Percentiles rank a stretch among this genome's conserved stretches.
phyloP scores from a whole-genome alignment of 2,888 invertebrate species.

The Palloptera scutellata region DNA sequence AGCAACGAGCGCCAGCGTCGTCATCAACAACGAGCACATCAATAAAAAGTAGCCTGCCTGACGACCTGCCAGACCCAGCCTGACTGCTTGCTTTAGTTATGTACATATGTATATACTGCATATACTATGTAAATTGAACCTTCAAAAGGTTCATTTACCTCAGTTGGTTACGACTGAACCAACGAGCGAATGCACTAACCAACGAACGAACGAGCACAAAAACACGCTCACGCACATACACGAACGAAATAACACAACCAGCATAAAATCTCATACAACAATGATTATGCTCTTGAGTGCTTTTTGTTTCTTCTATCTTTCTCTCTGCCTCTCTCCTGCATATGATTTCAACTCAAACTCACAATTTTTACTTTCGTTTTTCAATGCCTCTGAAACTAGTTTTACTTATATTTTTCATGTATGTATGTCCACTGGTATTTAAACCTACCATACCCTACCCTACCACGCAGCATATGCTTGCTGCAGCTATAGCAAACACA shows the following conservation, averaged over 20 bases:
- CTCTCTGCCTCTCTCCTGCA: background rate
- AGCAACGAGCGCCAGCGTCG: no score
- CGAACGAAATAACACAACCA: conserved; percentile 24
- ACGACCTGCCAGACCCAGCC: background rate
- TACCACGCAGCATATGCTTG: conserved; percentile 1
- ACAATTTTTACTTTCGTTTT: conserved; percentile 60
- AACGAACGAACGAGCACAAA: conserved; percentile 17
- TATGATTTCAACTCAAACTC: background rate
- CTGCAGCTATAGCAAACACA: conserved; percentile 16
- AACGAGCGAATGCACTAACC: conserved; percentile 20
- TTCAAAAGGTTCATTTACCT: conserved; percentile 64
- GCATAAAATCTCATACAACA: background rate
- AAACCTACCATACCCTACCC: conserved; percentile 36
- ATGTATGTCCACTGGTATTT: background rate
- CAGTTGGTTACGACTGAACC: conserved; percentile 22
- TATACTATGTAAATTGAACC: conserved; percentile 61
- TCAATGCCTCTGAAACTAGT: conserved; percentile 58
- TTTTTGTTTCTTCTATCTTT: conserved; percentile 1
- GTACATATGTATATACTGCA: no score
- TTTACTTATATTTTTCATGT: conserved; percentile 16
- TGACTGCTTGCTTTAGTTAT: conserved; percentile 1
- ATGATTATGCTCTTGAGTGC: conserved; percentile 28
- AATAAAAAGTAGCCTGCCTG: background rate
- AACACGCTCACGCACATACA: conserved; percentile 1
- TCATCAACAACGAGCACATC: conserved; percentile 6